Conservation (phyloP, 2,888 invertebrate genomes). For the Pyrgus malvae region DNA sequence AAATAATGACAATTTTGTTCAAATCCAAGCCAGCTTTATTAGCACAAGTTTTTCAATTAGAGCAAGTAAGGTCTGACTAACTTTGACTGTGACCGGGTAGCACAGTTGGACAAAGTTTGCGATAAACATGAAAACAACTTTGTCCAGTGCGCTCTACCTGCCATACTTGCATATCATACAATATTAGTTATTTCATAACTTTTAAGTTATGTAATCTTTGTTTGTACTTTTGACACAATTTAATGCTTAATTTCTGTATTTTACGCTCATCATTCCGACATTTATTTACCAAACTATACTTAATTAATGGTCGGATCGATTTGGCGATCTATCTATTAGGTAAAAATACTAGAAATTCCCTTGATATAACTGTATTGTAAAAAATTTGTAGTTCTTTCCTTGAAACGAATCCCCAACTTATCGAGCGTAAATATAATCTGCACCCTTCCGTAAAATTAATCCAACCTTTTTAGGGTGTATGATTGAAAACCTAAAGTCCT, state of each 20-base stretch:
- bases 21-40: slow-evolving; percentile 19
- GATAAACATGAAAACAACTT: slow-evolving; percentile 24
- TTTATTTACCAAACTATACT: too few species aligned
- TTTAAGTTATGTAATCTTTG: too few species aligned
- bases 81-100: slow-evolving; percentile 23
- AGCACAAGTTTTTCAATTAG: slow-evolving; percentile 28
- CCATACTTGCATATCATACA: slow-evolving; percentile 2
- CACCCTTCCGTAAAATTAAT: not conserved
- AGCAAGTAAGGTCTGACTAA: slow-evolving; percentile 16
- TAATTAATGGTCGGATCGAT: too few species aligned
- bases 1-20: slow-evolving; percentile 18
- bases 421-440: not conserved
- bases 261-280: too few species aligned
- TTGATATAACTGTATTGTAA: too few species aligned
- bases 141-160: not conserved
- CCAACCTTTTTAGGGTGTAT: not conserved
- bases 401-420: not conserved
- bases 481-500: slow-evolving; percentile 6
- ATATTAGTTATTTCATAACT: too few species aligned
- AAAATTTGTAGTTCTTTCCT: not conserved
- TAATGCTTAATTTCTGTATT: too few species aligned
- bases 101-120: slow-evolving; percentile 15
- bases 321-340: too few species aligned
- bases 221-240: too few species aligned
- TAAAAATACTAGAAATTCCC: too few species aligned